Evolutionary conservation across 2,888 invertebrate species (phyloP), one percentile per base, ranked within the genome.

Genomic region (Saturnia japonica): DNA sequence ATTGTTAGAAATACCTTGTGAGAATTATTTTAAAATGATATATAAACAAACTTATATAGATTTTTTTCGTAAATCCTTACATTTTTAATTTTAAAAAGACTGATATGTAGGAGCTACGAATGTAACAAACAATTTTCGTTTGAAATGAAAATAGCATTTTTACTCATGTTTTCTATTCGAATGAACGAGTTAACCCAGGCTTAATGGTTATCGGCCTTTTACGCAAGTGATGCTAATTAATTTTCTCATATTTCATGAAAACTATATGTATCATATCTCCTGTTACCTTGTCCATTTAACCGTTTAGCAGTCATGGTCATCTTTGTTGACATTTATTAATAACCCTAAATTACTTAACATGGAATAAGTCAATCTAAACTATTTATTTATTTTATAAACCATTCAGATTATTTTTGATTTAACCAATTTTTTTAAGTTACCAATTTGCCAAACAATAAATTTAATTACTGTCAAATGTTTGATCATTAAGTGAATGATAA

Each of bases 221-320:
- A 64, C 12, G 40, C 64, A 19, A 64, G 2, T 64, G 16, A 64
- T 19, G 9, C 19, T 12, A 64, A 64, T 64, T 64, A 40, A 64
- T 64, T 40, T 40, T 64, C 40, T 64, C 64, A n/a, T 40, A 64
- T 64, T 40, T 64, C 64, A 64, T 40, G 16, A 19, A 1, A 40
- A 28, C 62, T 40, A 34, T 64, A 54, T 64, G 40, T n/a, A n/a
- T 69, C 19, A 16, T 40, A 9, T 64, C 57, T 64, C 8, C 64
- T 40, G 12, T 60, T 64, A 40, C 64, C 40, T 64, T 64, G 40
- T 64, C n/a, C 64, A 64, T 19, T 64, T 64, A 64, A 40, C n/a
- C 40, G 64, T 64, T 16, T n/a, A 40, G 40, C 4, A n/a, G 64
- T 64, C 64, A 64, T n/a, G 64, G 64, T 64, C 40, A 40, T 34